Evolutionary conservation across 2,113 vertebrate genomes (phyloP).

Genomic region (Cromileptes altivelis): DNA sequence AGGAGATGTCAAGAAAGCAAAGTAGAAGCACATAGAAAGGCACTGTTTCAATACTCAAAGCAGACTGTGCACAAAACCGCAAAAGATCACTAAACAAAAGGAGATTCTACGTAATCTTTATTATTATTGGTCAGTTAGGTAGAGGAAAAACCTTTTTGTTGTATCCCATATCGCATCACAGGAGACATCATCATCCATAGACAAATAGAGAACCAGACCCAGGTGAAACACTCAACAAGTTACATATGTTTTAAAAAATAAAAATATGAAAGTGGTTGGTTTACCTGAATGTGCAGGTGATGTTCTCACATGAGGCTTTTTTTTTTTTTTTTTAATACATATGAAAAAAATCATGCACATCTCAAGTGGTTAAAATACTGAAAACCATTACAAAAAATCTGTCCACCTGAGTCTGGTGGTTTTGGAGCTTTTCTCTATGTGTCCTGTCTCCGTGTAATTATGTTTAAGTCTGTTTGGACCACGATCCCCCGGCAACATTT

Average conservation of each 20-base stretch:
- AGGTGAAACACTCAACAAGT: constrained; percentile 53
- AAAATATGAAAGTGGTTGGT: constrained; percentile 32
- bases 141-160: constrained; percentile 67
- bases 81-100: constrained; percentile 5
- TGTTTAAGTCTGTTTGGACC: constrained; percentile 60
- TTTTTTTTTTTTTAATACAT: constrained; percentile 23
- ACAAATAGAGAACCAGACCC: constrained; percentile 65
- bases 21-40: background rate
- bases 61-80: background rate
- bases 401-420: constrained; percentile 64
- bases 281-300: constrained; percentile 41
- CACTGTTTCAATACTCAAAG: background rate
- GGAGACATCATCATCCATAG: constrained; percentile 61
- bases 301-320: constrained; percentile 28
- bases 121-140: constrained; percentile 71
- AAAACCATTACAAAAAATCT: constrained; percentile 48
- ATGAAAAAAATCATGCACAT: constrained; percentile 49
- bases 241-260: constrained; percentile 43
- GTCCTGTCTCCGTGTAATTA: constrained; percentile 57
- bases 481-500: constrained; percentile 68
- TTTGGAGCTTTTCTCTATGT: constrained; percentile 47
- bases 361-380: constrained; percentile 58
- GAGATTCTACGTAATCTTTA: constrained; percentile 66
- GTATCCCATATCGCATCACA: constrained; percentile 58
- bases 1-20: background rate